Conservation (phyloP, 2,797 vertebrate genomes). For the Sparidentex hasta region DNA sequence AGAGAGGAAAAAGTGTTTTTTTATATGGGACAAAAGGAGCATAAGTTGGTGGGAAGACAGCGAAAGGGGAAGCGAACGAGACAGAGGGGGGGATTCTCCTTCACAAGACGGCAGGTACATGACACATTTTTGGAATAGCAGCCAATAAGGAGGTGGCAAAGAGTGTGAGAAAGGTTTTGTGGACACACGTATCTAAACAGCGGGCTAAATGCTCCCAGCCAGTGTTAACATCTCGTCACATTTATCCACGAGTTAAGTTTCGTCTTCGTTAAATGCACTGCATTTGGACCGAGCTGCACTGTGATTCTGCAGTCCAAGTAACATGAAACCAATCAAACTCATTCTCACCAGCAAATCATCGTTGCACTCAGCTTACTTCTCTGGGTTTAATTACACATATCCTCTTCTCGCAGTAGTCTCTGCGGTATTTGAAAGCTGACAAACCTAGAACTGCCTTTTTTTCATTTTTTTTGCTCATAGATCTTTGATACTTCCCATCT, state of each 20-base stretch:
- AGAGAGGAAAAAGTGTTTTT: not conserved
- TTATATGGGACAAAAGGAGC: conserved; percentile 16
- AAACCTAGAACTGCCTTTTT: not conserved
- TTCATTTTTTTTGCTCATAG: not conserved
- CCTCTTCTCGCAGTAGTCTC: not conserved
- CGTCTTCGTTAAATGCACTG: not conserved
- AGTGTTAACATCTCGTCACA: not conserved
- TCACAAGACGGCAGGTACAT: conserved; percentile 67
- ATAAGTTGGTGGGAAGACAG: conserved; percentile 18
- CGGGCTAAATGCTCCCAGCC: conserved; percentile 2
- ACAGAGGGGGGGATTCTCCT: conserved; percentile 22
- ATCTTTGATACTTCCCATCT: conserved; percentile 10
- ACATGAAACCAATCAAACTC: not conserved
- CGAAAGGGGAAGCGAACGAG: conserved; percentile 35
- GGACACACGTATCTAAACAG: conserved; percentile 36
- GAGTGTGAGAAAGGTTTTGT: conserved; percentile 71
- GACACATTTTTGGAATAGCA: conserved; percentile 77
- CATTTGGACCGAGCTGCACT: not conserved
- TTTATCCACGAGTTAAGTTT: not conserved
- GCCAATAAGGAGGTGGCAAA: conserved; percentile 66
- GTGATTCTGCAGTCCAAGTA: not conserved
- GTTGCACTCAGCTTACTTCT: not conserved
- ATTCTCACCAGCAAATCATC: not conserved
- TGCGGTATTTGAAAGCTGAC: not conserved
- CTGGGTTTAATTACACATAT: not conserved